A percentile compares a stretch with the other conserved stretches of the same genome.
phyloP scores from a whole-genome alignment of 2,888 invertebrate species.

The Hoplodrina ambigua region DNA sequence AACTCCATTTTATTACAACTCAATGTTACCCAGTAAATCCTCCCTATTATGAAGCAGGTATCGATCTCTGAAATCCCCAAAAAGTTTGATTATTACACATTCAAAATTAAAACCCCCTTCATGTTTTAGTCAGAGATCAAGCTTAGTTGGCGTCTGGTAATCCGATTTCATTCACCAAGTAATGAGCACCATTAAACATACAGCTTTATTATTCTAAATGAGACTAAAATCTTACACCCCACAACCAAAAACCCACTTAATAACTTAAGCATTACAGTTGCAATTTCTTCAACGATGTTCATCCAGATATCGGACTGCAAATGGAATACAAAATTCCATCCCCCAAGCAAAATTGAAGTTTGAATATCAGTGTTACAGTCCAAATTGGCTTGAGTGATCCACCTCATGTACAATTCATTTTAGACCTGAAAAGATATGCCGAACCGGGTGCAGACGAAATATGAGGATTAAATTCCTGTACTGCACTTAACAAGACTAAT shows the following conservation, averaged over 20 bases:
- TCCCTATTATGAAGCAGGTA: constrained; percentile 48
- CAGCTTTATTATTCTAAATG: constrained; percentile 58
- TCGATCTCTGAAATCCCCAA: constrained; percentile 52
- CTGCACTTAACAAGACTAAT: constrained; percentile 90
- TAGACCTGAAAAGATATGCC: constrained; percentile 87
- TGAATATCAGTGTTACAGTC: constrained; percentile 67
- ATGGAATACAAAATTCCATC: constrained; percentile 44
- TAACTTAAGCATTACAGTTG: not conserved
- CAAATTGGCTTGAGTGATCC: constrained; percentile 67
- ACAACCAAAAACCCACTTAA: constrained; percentile 49
- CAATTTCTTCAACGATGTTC: not conserved
- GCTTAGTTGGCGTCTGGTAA: constrained; percentile 81
- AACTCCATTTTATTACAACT: constrained; percentile 1
- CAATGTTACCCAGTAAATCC: constrained; percentile 18
- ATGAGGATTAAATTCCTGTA: constrained; percentile 90
- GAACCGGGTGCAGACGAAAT: constrained; percentile 88
- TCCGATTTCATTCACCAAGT: constrained; percentile 86
- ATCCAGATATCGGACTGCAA: constrained; percentile 42
- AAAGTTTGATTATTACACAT: constrained; percentile 69
- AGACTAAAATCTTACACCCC: constrained; percentile 49
- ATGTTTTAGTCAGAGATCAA: constrained; percentile 81
- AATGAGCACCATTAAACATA: constrained; percentile 86
- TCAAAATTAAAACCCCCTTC: constrained; percentile 76
- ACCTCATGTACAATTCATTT: constrained; percentile 78
- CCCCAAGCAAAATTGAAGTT: constrained; percentile 71